phyloP scores from a whole-genome alignment of 1,140 invertebrate species.

The Cotesia glomerata region DNA sequence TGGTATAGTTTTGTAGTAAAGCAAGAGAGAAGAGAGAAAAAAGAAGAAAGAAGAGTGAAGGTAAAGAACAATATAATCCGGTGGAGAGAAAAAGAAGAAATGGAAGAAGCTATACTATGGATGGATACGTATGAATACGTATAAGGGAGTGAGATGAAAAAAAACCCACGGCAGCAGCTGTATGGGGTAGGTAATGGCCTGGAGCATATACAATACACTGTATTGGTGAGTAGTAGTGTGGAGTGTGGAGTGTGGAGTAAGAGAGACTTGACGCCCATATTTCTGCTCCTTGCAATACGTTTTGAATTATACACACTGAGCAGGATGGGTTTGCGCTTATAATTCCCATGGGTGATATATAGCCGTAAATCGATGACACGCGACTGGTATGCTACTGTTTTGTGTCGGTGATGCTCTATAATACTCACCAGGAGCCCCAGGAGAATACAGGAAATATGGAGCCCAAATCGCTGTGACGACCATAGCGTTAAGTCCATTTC shows the following conservation, averaged over 20 bases:
- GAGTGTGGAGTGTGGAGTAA: no score
- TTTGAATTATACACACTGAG: background rate
- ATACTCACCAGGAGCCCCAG: slow-evolving; percentile 47
- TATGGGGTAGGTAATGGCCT: slow-evolving; percentile 16
- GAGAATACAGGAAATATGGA: slow-evolving; percentile 44
- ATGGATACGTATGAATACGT: background rate
- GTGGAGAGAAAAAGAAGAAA: background rate
- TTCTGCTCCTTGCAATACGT: background rate
- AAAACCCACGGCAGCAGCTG: background rate
- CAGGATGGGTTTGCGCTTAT: background rate
- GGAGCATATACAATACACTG: background rate
- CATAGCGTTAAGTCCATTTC: slow-evolving; percentile 52
- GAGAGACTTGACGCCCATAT: background rate
- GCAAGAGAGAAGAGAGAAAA: background rate
- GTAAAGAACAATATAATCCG: background rate
- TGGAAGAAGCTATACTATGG: no score
- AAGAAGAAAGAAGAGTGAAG: background rate
- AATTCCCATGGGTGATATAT: background rate
- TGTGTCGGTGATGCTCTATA: background rate
- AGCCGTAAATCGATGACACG: slow-evolving; percentile 6
- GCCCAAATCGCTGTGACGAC: slow-evolving; percentile 41
- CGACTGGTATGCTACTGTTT: no score
- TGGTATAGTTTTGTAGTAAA: background rate
- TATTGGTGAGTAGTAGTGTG: no score
- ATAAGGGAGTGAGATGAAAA: background rate